Percentiles rank a stretch among this genome's conserved stretches.
Conservation (phyloP, 1,140 invertebrate species). For the Anadara kagoshimensis region DNA sequence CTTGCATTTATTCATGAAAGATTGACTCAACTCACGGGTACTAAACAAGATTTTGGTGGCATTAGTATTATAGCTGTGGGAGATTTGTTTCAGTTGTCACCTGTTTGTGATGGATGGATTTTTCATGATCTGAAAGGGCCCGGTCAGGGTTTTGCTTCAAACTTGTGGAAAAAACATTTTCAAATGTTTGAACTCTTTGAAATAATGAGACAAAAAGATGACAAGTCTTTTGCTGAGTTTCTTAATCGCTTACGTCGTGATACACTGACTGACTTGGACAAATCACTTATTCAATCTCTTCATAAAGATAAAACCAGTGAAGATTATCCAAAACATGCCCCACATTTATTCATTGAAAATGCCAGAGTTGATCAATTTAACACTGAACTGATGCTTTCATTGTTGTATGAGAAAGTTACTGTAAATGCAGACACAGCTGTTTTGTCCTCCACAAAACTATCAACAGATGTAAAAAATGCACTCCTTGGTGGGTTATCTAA, state of each 20-base stretch:
- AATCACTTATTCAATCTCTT: neutral
- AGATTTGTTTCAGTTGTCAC: slow-evolving; percentile 50
- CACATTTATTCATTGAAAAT: slow-evolving; percentile 24
- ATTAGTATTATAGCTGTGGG: slow-evolving; percentile 46
- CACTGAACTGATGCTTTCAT: neutral
- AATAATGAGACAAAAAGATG: slow-evolving; percentile 55
- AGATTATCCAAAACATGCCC: neutral
- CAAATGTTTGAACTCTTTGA: slow-evolving; percentile 42
- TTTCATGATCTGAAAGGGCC: slow-evolving; percentile 32
- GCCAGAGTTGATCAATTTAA: slow-evolving; percentile 4
- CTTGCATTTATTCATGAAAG: slow-evolving; percentile 42
- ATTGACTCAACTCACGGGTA: slow-evolving; percentile 36
- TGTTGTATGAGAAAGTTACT: neutral
- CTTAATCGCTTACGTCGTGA: slow-evolving; percentile 36
- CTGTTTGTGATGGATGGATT: slow-evolving; percentile 50
- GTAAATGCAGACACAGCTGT: neutral
- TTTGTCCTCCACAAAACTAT: neutral
- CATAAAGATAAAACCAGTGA: neutral
- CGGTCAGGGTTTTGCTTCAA: slow-evolving; percentile 35
- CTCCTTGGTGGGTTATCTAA: neutral
- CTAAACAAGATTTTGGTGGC: slow-evolving; percentile 39
- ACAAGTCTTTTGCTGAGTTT: slow-evolving; percentile 39
- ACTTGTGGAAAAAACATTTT: slow-evolving; percentile 46
- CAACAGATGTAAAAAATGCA: neutral
- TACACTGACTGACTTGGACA: slow-evolving; percentile 32